Base-by-base conservation (phyloP, 2,888 invertebrate genomes). In the Anthophora plumipes region DNA sequence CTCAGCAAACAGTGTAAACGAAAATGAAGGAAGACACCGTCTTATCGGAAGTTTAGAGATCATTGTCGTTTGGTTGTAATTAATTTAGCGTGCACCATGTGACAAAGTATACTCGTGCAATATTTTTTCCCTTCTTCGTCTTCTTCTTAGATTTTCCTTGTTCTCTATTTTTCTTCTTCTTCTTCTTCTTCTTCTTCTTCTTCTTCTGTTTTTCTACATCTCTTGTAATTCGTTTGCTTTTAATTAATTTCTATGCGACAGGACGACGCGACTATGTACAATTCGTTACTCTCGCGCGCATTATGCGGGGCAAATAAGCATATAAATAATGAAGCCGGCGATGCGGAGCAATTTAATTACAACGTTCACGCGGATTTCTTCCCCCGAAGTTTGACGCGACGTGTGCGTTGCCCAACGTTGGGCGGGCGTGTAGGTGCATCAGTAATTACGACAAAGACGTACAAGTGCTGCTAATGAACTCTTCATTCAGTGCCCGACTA, bases 331-430 rank as follows among this genome's bases (percentile, higher is more conserved):
- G 75, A 84, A 77, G 63, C 52, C 74, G 73, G 31, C 80, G 78
- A 78, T 57, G 82, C 85, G 69, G 77, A 77, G 77, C 78, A 79
- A 86, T 86, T 86, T 81, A 85, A 79, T 86, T 85, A 85, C 74
- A 80, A 61, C 81, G 71, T 55, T 70, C 61, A 67, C 64, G 72
- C 63, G 63, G 71, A 77, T 73, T 82, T 80, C 84, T 82, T 82
- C 77, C 80, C 82, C 73, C 81, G 73, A 78, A 77, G 64, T 68
- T 71, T 4, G 31, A 43, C 69, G 54, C 37, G 54, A 60, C 77
- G 67, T 71, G 31, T 31, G 31, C 31, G 31, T 31, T 31, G 55
- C 57, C 70, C 66, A n/a, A n/a, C n/a, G 70, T 64, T 46, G 37
- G 74, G 73, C 31, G 52, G 55, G 52, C 61, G 71, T 70, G 77